Evolutionary conservation across 2,888 invertebrate species (phyloP).

Genomic region (Dryomyza anilis): DNA sequence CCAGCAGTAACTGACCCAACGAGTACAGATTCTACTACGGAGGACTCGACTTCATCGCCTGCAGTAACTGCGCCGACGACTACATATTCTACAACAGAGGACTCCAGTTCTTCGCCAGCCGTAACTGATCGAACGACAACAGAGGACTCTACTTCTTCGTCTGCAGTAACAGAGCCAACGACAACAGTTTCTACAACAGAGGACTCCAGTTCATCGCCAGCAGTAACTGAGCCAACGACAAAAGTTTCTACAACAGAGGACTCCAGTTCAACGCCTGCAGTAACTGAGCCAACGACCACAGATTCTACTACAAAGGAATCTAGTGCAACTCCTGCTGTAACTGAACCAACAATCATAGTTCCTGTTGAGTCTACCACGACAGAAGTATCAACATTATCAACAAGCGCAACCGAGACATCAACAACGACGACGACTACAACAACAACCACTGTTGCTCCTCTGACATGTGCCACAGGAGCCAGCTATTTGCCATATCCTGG

Average conservation of each 20-base stretch:
- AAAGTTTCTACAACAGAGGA: not conserved
- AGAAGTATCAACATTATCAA: not conserved
- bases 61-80: not conserved
- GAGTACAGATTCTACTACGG: too few relatives aligned
- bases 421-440: not conserved
- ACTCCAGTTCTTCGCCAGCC: not conserved
- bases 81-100: not conserved
- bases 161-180: too few relatives aligned
- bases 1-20: too few relatives aligned
- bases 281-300: too few relatives aligned
- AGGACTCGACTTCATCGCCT: not conserved
- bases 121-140: not conserved
- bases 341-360: too few relatives aligned
- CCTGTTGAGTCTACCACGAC: not conserved
- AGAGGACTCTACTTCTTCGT: not conserved
- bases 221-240: not conserved
- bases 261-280: not conserved
- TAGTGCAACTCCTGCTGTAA: too few relatives aligned
- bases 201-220: too few relatives aligned
- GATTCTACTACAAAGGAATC: too few relatives aligned
- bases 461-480: constrained; percentile 10
- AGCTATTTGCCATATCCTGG: constrained; percentile 44
- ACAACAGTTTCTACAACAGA: not conserved
- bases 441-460: not conserved
- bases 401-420: not conserved